Percentiles rank a stretch among this genome's conserved stretches.
Evolutionary conservation across 2,113 vertebrate species (phyloP).

Genomic region (Mohoua ochrocephala): DNA sequence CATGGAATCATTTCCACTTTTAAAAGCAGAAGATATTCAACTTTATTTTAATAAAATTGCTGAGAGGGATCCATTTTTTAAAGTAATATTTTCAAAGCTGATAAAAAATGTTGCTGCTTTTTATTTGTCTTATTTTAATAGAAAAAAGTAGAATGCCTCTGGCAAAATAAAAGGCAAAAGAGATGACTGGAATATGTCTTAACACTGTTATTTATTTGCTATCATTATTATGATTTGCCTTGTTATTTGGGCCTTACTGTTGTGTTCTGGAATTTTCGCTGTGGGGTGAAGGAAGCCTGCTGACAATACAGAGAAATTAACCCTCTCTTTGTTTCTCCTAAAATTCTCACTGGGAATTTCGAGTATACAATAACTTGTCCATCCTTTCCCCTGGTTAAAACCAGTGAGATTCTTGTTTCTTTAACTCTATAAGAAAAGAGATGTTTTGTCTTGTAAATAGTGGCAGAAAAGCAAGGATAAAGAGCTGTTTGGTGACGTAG

Average conservation of each 20-base stretch:
- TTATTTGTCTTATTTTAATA: conserved; percentile 30
- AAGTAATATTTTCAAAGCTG: conserved; percentile 7
- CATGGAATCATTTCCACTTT: conserved; percentile 31
- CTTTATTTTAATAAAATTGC: conserved; percentile 44
- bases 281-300: not conserved
- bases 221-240: not conserved
- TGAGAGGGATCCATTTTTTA: not conserved
- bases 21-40: conserved; percentile 21
- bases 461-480: not conserved
- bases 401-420: not conserved
- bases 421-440: not conserved
- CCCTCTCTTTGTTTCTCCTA: not conserved
- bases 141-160: not conserved
- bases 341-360: not conserved
- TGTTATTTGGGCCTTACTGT: not conserved
- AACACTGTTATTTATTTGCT: conserved; percentile 16
- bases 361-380: not conserved
- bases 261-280: not conserved
- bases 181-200: not conserved
- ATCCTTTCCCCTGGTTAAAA: not conserved
- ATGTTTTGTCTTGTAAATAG: not conserved
- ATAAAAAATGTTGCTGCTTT: not conserved
- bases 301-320: not conserved
- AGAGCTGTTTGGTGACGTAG: not conserved
- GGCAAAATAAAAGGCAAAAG: conserved; percentile 15